Evolutionary conservation across 2,113 vertebrate genomes (phyloP), one percentile per base, ranked within the genome.

Genomic region (Misgurnus mizolepis): DNA sequence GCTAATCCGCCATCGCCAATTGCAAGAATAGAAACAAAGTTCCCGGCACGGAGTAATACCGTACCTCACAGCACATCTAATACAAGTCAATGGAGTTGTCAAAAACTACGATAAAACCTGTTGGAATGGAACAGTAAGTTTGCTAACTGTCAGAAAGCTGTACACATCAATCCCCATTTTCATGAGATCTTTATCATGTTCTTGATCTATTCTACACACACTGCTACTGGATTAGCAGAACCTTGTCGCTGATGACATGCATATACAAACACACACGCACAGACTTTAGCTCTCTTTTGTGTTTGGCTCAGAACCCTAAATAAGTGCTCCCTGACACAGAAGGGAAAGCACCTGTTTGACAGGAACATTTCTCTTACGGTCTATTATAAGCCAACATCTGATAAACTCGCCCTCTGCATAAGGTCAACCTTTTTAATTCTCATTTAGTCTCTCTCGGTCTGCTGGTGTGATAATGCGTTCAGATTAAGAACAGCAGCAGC

Each of bases 361-460:
- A 43, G 49, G 75, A 77, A 67, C 62, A 77, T 66, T 66, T 77
- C 15, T 64, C 64, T 49, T 49, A 62, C 10, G 41, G 58, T 62
- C 58, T 61, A 75, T 75, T 34, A 76, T 68, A 80, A 76, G 22
- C 67, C 15, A 15, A 71, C 60, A 77, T 58, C 61, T 72, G 53
- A 71, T 70, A 62, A 76, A 64, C 11, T 40, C n/a, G 50, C 27
- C 9, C 39, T 79, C 53, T 14, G 6, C 45, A n/a, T 50, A 65
- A 76, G 61, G 61, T 77, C 62, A 18, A 75, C 41, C 41, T 5
- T 61, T 47, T 39, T 75, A 47, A 75, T 47, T 75, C n/a, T 62
- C 22, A 14, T 49, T 75, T 45, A 17, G 14, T 15, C 8, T 76
- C 8, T 67, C 49, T 65, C 22, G 6, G 64, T 22, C 74, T 60